Conservation (phyloP, 1,140 invertebrate species). For the Araneus ventricosus region DNA sequence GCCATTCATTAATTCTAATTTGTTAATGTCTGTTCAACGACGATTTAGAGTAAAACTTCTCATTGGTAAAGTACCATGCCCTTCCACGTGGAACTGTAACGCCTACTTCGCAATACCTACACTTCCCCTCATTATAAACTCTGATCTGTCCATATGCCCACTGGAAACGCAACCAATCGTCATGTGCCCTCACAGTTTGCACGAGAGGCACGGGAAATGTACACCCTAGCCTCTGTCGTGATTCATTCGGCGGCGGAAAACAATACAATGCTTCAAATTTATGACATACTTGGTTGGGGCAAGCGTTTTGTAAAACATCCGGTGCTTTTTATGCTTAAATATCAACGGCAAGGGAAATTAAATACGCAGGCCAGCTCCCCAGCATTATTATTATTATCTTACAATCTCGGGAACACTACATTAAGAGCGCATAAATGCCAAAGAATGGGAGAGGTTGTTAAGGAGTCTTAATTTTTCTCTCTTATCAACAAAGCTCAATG, state of each 20-base stretch:
- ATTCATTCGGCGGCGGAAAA: constrained; percentile 53
- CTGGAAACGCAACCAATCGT: constrained; percentile 61
- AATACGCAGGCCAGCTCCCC: neutral
- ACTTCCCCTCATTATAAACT: neutral
- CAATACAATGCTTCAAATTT: constrained; percentile 58
- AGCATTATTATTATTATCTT: neutral
- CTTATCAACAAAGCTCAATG: neutral
- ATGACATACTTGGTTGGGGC: constrained; percentile 37
- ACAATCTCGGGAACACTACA: constrained; percentile 14
- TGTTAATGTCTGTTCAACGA: neutral
- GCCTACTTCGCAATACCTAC: neutral
- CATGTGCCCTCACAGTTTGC: constrained; percentile 39
- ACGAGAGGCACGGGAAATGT: constrained; percentile 51
- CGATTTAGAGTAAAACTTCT: neutral
- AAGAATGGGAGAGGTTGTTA: constrained; percentile 15
- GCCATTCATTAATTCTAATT: too few relatives aligned
- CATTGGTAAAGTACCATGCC: neutral
- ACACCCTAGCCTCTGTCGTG: constrained; percentile 7
- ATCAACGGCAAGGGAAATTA: constrained; percentile 5
- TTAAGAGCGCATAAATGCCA: neutral
- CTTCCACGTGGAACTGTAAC: neutral
- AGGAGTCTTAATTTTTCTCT: neutral
- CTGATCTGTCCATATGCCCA: neutral
- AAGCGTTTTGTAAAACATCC: constrained; percentile 54
- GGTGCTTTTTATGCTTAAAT: constrained; percentile 49